These are phyloP conservation scores for Trichonephila inaurata DNA, from an alignment of 1,140 invertebrate genomes.

Conservation along the genomic window DNA sequence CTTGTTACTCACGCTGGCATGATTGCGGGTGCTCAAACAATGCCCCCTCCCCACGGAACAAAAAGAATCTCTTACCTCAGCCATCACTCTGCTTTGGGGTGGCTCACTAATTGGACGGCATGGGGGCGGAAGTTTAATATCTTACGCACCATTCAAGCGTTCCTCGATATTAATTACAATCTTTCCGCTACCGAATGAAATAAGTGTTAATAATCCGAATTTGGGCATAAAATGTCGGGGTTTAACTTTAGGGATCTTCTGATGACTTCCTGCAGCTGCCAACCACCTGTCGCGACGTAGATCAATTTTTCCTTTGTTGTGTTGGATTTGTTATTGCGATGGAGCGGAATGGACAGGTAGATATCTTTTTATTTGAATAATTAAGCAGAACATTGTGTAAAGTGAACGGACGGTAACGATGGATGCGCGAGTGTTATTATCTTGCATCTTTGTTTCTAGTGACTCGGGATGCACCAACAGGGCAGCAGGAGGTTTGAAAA, in stretches of 20 bases:
- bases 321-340: no score
- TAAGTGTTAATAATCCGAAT: constrained; percentile 16
- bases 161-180: constrained; percentile 26
- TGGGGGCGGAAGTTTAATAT: constrained; percentile 36
- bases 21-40: constrained; percentile 26
- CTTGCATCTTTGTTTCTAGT: no score
- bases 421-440: no score
- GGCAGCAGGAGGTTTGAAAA: no score
- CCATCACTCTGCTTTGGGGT: neutral
- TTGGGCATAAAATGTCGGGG: neutral
- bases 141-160: neutral
- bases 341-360: no score
- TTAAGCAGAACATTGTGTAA: no score
- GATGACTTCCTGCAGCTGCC: neutral
- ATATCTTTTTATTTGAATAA: no score
- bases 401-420: no score
- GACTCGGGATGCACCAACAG: no score
- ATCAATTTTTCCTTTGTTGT: no score
- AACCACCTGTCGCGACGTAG: neutral
- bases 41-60: neutral
- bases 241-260: neutral
- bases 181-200: neutral
- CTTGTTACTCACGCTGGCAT: constrained; percentile 15
- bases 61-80: neutral
- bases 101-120: constrained; percentile 40